Conservation (phyloP, 2,113 vertebrate species). For the Irena cyanogastra region DNA sequence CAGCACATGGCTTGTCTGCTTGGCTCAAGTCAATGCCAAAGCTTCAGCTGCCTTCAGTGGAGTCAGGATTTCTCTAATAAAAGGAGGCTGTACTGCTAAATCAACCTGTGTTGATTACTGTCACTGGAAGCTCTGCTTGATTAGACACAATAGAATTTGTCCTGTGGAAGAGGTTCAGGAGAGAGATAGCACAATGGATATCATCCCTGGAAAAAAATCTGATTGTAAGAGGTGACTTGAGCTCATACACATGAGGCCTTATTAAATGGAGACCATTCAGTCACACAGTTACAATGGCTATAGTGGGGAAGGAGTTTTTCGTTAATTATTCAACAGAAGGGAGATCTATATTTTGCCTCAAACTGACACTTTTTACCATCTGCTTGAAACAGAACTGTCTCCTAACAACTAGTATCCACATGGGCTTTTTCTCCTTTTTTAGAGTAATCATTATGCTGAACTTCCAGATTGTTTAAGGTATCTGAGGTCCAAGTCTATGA, state of each 20-base stretch:
- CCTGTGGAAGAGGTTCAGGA: background rate
- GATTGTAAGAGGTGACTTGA: background rate
- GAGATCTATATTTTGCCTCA: constrained; percentile 19
- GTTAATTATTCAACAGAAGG: constrained; percentile 43
- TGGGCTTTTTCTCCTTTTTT: background rate
- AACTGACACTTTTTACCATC: constrained; percentile 26
- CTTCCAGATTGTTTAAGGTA: constrained; percentile 15
- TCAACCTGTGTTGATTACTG: background rate
- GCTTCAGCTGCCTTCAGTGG: background rate
- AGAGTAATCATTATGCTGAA: background rate
- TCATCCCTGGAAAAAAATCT: background rate
- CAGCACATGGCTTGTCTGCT: background rate
- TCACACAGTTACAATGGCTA: background rate
- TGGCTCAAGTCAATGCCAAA: background rate
- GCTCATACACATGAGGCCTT: background rate
- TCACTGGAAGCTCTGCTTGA: background rate
- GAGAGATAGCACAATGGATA: background rate
- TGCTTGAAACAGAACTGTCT: constrained; percentile 21
- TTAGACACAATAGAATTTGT: background rate
- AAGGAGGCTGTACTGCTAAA: background rate
- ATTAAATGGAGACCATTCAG: background rate
- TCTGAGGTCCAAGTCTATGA: background rate
- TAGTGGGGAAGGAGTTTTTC: background rate
- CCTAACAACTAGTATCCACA: background rate
- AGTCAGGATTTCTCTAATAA: background rate